Conservation (phyloP, 2,888 invertebrate species). For the Epistrophe grossulariae region DNA sequence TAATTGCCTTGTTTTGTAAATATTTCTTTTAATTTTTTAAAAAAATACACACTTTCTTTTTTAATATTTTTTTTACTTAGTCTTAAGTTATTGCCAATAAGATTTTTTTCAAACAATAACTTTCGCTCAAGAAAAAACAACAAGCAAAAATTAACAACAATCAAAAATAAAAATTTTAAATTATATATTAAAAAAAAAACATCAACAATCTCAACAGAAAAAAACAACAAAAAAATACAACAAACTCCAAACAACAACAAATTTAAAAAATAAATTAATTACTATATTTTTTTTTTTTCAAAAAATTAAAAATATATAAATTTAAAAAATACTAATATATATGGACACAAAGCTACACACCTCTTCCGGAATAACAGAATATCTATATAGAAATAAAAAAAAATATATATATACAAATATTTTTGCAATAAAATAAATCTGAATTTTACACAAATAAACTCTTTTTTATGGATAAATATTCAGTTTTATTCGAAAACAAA, state of each 20-base stretch:
- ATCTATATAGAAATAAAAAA: slow-evolving; percentile 51
- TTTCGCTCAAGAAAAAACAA: slow-evolving; percentile 71
- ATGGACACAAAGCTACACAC: slow-evolving; percentile 76
- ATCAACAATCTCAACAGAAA: slow-evolving; percentile 66
- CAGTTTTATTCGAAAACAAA: slow-evolving; percentile 48
- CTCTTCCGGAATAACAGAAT: slow-evolving; percentile 68
- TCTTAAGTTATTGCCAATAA: slow-evolving; percentile 48
- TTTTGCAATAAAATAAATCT: slow-evolving; percentile 67
- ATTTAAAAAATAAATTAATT: slow-evolving; percentile 38
- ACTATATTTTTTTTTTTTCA: slow-evolving; percentile 28
- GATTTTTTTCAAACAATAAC: slow-evolving; percentile 45
- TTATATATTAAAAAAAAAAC: slow-evolving; percentile 48
- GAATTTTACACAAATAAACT: slow-evolving; percentile 67
- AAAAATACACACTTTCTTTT: not conserved
- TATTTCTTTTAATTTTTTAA: not conserved
- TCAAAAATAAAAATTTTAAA: slow-evolving; percentile 43
- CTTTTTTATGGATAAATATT: slow-evolving; percentile 56
- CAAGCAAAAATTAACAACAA: slow-evolving; percentile 57
- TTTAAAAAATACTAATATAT: slow-evolving; percentile 60
- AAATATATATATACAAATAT: slow-evolving; percentile 49
- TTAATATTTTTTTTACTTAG: slow-evolving; percentile 31
- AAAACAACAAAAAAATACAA: slow-evolving; percentile 68
- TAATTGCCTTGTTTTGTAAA: not conserved
- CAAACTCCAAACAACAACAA: slow-evolving; percentile 69
- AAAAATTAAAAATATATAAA: slow-evolving; percentile 48